Evolutionary conservation across 2,797 vertebrate genomes (phyloP).

Genomic region (Malacoraja senta): DNA sequence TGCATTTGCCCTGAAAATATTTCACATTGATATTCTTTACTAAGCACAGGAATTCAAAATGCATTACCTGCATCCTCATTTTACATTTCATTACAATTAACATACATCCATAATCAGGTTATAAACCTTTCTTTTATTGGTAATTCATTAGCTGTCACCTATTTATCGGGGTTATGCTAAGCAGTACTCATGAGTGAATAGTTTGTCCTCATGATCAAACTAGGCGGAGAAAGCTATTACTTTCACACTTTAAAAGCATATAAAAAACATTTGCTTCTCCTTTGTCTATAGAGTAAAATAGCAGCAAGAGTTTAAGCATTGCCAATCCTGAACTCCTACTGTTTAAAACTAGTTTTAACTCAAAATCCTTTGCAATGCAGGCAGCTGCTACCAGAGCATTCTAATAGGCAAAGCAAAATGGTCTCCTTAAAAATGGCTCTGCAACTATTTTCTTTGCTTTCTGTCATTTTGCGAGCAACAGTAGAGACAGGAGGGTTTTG

Average conservation of each 20-base stretch:
- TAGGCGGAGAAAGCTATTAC: neutral
- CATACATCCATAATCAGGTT: neutral
- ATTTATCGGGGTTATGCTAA: slow-evolving; percentile 15
- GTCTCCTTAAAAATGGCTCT: slow-evolving; percentile 20
- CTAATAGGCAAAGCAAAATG: slow-evolving; percentile 30
- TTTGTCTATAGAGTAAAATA: neutral
- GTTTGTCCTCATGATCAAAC: neutral
- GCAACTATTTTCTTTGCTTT: slow-evolving; percentile 22
- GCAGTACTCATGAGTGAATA: neutral
- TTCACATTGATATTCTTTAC: neutral
- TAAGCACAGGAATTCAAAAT: neutral
- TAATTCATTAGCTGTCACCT: neutral
- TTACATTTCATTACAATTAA: slow-evolving; percentile 25
- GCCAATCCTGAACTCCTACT: slow-evolving; percentile 5
- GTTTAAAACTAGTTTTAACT: slow-evolving; percentile 11
- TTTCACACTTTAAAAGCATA: slow-evolving; percentile 17
- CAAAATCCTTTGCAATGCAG: slow-evolving; percentile 6
- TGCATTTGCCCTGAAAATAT: neutral
- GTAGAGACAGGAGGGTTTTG: neutral
- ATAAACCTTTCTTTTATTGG: neutral
- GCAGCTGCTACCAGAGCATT: slow-evolving; percentile 24
- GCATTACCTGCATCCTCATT: neutral
- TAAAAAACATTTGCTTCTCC: slow-evolving; percentile 1
- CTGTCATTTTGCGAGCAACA: slow-evolving; percentile 16
- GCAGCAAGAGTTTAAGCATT: neutral